A percentile compares a stretch with the other conserved stretches of the same genome.
Conservation (phyloP, 2,888 invertebrate genomes). For the Nymphalis urticae region DNA sequence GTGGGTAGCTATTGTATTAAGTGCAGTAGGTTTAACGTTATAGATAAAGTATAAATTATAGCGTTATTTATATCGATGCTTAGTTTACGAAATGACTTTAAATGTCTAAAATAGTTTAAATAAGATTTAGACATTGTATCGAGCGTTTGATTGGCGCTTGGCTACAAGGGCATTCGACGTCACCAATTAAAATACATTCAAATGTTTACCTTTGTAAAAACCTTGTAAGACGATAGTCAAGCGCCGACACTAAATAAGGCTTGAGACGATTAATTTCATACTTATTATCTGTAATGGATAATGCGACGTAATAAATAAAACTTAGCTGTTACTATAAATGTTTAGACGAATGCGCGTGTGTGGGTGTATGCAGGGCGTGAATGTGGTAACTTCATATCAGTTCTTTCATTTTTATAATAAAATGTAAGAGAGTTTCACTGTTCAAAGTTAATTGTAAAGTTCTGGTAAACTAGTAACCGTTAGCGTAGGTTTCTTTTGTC, state of each 20-base stretch:
- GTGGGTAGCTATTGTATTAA: slow-evolving; percentile 69
- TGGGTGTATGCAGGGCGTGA: slow-evolving; percentile 75
- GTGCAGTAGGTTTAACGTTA: slow-evolving; percentile 73
- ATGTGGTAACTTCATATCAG: slow-evolving; percentile 71
- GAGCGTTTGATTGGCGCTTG: slow-evolving; percentile 69
- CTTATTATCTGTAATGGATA: slow-evolving; percentile 74
- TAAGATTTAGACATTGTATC: slow-evolving; percentile 70
- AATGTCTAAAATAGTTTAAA: slow-evolving; percentile 72
- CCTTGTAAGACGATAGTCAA: slow-evolving; percentile 56
- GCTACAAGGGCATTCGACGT: slow-evolving; percentile 49
- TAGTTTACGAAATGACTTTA: slow-evolving; percentile 73
- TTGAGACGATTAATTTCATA: slow-evolving; percentile 65
- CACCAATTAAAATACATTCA: not conserved
- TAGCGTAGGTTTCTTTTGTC: slow-evolving; percentile 61
- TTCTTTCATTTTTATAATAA: slow-evolving; percentile 57
- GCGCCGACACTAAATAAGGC: slow-evolving; percentile 64
- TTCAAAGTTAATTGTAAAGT: slow-evolving; percentile 41
- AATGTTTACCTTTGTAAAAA: slow-evolving; percentile 1
- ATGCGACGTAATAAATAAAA: slow-evolving; percentile 70
- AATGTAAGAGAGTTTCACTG: slow-evolving; percentile 42
- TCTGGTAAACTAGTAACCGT: slow-evolving; percentile 50
- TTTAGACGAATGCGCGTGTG: slow-evolving; percentile 78
- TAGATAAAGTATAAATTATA: slow-evolving; percentile 74
- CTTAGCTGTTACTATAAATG: slow-evolving; percentile 81
- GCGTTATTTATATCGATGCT: slow-evolving; percentile 79